A percentile compares a stretch with the other conserved stretches of the same genome.
phyloP scores from a whole-genome alignment of 1,140 invertebrate genomes.

The Drosophila tropicalis region DNA sequence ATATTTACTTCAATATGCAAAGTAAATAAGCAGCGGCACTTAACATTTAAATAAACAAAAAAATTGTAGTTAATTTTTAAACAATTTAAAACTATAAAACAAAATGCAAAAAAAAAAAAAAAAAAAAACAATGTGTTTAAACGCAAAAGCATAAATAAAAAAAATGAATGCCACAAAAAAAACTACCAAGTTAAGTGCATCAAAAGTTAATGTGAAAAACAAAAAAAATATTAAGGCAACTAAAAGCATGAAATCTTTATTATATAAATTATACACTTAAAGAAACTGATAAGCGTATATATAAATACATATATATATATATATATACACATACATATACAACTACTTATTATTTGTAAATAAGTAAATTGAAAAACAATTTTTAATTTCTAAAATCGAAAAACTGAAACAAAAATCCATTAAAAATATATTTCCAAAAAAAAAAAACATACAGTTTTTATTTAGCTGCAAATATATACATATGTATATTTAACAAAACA shows the following conservation, averaged over 20 bases:
- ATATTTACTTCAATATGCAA: slow-evolving; percentile 78
- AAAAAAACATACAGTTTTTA: not conserved
- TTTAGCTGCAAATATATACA: slow-evolving; percentile 31
- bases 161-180: slow-evolving; percentile 65
- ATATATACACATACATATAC: slow-evolving; percentile 44
- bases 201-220: slow-evolving; percentile 25
- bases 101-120: slow-evolving; percentile 37
- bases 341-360: slow-evolving; percentile 79
- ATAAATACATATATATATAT: slow-evolving; percentile 50
- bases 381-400: slow-evolving; percentile 60
- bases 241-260: slow-evolving; percentile 57
- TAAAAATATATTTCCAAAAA: slow-evolving; percentile 72
- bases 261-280: slow-evolving; percentile 70
- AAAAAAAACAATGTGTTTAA: slow-evolving; percentile 62
- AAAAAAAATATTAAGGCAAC: slow-evolving; percentile 47
- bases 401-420: slow-evolving; percentile 62
- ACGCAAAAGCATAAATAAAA: slow-evolving; percentile 47
- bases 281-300: slow-evolving; percentile 50
- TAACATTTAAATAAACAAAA: slow-evolving; percentile 58
- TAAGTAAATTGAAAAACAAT: slow-evolving; percentile 60
- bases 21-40: slow-evolving; percentile 69
- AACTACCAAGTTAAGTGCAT: slow-evolving; percentile 19
- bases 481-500: slow-evolving; percentile 29
- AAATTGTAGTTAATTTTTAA: slow-evolving; percentile 80
- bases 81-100: slow-evolving; percentile 59